Evolutionary conservation across 2,888 invertebrate genomes (phyloP), one percentile per base, ranked within the genome.

Genomic region (Tiphia femorata): DNA sequence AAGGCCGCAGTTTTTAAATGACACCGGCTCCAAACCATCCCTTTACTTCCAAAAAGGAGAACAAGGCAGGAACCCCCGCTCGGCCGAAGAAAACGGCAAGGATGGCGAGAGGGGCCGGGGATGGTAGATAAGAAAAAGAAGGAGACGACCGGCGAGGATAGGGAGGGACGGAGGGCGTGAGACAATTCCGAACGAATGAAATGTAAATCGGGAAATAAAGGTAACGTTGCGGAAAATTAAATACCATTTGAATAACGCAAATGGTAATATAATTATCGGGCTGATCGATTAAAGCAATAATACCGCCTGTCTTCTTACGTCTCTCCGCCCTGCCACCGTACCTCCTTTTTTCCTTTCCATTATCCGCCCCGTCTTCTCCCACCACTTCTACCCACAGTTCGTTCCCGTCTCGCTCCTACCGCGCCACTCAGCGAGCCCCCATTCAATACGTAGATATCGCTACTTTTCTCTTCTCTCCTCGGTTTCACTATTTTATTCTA

Each of bases 201-300:
- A 81, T 81, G 80, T 77, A 80, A 81, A 81, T 81, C 73, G 72
- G 64, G 67, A 70, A 75, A 79, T 77, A 76, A 76, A 78, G 75
- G 76, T 78, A 81, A 79, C 78, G 76, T 72, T 67, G 75, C 73
- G 79, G 77, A 80, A 81, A 81, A 81, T 81, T 79, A 78, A 81
- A 80, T 79, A 79, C 72, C 78, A 79, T 80, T 79, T 78, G 78
- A 80, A 81, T 79, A 76, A 72, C 70, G 70, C 60, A 69, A 73
- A 72, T 71, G 64, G 73, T 74, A 75, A 77, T 78, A 70, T 72
- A 79, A 80, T 79, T 78, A 79, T 78, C 70, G 67, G 62, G 49
- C 62, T 73, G 71, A 79, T 78, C 74, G 77, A 75, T 77, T 76
- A 75, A 75, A 68, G 72, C 71, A 72, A 76, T 75, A 75, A 76